These are phyloP conservation scores for Pangasianodon gigas DNA, from an alignment of 2,113 vertebrate species.

Conservation along the genomic window DNA sequence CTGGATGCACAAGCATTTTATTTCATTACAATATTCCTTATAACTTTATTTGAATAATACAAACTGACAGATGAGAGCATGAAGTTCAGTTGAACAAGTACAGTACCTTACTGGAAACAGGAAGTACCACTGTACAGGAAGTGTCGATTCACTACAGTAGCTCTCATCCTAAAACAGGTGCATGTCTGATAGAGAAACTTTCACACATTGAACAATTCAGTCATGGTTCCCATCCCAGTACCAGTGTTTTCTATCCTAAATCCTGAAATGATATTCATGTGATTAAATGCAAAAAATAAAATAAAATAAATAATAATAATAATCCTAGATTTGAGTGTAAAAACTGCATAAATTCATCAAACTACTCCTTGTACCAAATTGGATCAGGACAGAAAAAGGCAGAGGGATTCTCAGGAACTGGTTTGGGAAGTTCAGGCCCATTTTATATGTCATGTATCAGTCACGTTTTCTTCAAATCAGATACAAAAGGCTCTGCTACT, in stretches of 20 bases:
- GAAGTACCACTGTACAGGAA: slow-evolving; percentile 43
- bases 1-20: background rate
- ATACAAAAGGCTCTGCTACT: background rate
- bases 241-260: background rate
- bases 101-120: slow-evolving; percentile 31
- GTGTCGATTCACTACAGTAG: background rate
- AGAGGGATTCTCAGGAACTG: background rate
- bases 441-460: background rate
- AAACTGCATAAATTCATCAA: background rate
- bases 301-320: background rate
- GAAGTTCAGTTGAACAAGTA: slow-evolving; percentile 47
- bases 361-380: background rate
- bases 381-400: background rate
- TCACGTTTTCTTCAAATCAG: background rate
- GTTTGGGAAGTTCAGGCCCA: background rate
- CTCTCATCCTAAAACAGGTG: slow-evolving; percentile 9
- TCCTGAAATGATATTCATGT: background rate
- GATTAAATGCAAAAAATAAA: background rate
- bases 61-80: slow-evolving; percentile 58
- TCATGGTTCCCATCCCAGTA: background rate
- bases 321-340: background rate
- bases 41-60: slow-evolving; percentile 66
- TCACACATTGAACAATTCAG: background rate
- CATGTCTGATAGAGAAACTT: background rate
- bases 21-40: background rate